Evolutionary conservation across 2,888 invertebrate genomes (phyloP).

Genomic region (Sesia apiformis): DNA sequence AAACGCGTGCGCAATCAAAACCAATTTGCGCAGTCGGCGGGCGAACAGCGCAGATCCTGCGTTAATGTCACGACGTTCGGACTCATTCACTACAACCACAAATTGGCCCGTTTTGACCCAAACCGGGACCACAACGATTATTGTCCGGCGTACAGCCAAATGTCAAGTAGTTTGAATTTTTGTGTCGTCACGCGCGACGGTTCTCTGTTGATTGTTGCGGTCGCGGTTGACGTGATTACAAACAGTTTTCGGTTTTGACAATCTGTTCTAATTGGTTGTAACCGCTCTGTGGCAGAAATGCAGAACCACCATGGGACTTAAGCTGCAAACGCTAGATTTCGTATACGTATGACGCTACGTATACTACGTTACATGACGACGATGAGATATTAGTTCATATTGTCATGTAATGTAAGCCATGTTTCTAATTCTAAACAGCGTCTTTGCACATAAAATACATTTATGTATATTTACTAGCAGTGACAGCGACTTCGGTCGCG

Average conservation of each 20-base stretch:
- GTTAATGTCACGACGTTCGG: conserved; percentile 44
- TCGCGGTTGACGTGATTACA: conserved; percentile 15
- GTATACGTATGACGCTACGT: no score
- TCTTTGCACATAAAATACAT: no score
- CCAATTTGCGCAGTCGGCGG: conserved; percentile 46
- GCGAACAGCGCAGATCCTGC: conserved; percentile 41
- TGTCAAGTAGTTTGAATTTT: conserved; percentile 33
- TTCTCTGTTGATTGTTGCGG: conserved; percentile 17
- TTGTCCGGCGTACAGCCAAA: conserved; percentile 31
- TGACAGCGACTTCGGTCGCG: no score
- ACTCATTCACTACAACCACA: conserved; percentile 33
- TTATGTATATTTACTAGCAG: no score
- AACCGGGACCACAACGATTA: conserved; percentile 28
- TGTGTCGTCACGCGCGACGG: conserved; percentile 2
- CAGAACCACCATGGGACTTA: not conserved
- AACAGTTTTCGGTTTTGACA: conserved; percentile 30
- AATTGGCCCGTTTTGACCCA: conserved; percentile 39
- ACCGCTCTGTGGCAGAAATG: not conserved
- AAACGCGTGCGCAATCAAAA: conserved; percentile 47
- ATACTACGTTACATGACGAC: no score
- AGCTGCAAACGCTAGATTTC: no score
- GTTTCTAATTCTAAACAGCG: no score
- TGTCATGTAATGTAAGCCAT: no score
- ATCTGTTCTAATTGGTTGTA: conserved; percentile 43
- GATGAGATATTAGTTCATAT: no score